Evolutionary conservation across 2,888 invertebrate species (phyloP).

Genomic region (Hirtodrosophila histrioides): DNA sequence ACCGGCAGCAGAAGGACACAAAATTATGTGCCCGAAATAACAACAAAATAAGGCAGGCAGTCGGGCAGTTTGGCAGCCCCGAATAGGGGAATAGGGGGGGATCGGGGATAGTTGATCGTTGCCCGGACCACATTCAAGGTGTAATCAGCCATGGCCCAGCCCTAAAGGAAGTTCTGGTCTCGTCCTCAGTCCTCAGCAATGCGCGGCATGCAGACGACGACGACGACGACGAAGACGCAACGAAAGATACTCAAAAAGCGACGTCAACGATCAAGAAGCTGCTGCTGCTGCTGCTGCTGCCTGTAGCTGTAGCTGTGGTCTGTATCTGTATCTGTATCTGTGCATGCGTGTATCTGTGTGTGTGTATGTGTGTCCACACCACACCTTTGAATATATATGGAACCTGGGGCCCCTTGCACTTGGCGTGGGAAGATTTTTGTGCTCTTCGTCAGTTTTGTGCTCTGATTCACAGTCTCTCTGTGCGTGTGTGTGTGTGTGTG

Average conservation of each 20-base stretch:
- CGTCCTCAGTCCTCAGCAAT: conserved; percentile 65
- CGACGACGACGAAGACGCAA: conserved; percentile 10
- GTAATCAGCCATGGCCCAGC: conserved; percentile 73
- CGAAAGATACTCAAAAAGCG: conserved; percentile 49
- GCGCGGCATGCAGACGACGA: conserved; percentile 70
- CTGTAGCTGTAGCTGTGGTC: conserved; percentile 15
- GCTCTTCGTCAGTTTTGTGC: conserved; percentile 56
- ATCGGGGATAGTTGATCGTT: neutral
- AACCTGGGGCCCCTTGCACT: conserved; percentile 67
- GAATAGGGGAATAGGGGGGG: neutral
- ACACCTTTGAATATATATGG: conserved; percentile 61
- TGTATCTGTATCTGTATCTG: conserved; percentile 16
- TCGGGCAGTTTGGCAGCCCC: conserved; percentile 12
- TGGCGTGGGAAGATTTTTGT: conserved; percentile 84
- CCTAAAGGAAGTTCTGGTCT: conserved; percentile 66
- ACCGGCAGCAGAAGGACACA: conserved; percentile 72
- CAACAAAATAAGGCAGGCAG: conserved; percentile 8
- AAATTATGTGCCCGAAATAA: conserved; percentile 70
- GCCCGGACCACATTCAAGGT: conserved; percentile 68
- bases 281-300: conserved; percentile 33
- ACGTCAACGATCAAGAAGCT: conserved; percentile 59
- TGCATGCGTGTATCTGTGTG: conserved; percentile 32
- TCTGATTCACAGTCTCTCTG: conserved; percentile 71
- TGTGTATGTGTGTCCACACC: conserved; percentile 54
- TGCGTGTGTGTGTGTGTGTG: conserved; percentile 7